Evolutionary conservation across 2,113 vertebrate species (phyloP).

Genomic region (Hippocampus comes): DNA sequence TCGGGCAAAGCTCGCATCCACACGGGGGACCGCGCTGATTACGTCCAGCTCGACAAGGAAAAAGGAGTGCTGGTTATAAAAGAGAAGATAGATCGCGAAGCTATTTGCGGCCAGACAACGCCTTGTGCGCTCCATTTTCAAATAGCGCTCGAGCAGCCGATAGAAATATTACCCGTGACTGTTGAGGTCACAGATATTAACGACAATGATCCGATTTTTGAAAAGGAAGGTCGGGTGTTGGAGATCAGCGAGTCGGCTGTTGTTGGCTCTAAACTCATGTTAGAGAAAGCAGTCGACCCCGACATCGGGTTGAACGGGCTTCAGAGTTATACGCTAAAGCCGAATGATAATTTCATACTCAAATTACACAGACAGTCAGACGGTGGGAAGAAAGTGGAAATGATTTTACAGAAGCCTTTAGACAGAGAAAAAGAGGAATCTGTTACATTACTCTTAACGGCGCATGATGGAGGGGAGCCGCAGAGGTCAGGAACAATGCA

Average conservation of each 20-base stretch:
- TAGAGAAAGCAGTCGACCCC: constrained; percentile 47
- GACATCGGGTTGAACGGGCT: constrained; percentile 54
- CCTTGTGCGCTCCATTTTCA: constrained; percentile 54
- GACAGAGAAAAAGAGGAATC: constrained; percentile 51
- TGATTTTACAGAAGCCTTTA: constrained; percentile 45
- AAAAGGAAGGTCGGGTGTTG: constrained; percentile 37
- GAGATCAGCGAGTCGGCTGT: constrained; percentile 59
- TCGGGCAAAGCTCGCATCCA: constrained; percentile 44
- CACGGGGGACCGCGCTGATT: constrained; percentile 33
- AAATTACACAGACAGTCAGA: constrained; percentile 45
- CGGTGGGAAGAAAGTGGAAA: constrained; percentile 44
- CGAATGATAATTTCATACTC: constrained; percentile 62
- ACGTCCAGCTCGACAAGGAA: constrained; percentile 44
- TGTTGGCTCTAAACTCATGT: constrained; percentile 50
- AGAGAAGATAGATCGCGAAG: constrained; percentile 49
- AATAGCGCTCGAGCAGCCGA: constrained; percentile 49
- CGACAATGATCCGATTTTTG: constrained; percentile 57
- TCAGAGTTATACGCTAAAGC: constrained; percentile 71
- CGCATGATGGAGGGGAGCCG: constrained; percentile 51
- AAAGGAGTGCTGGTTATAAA: constrained; percentile 41
- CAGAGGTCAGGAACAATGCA: constrained; percentile 49
- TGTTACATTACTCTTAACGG: constrained; percentile 37
- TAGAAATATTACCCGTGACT: constrained; percentile 55
- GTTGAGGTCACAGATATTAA: constrained; percentile 63
- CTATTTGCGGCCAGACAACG: constrained; percentile 43